Evolutionary conservation across 2,888 invertebrate species (phyloP).

Genomic region (Myathropa florea): DNA sequence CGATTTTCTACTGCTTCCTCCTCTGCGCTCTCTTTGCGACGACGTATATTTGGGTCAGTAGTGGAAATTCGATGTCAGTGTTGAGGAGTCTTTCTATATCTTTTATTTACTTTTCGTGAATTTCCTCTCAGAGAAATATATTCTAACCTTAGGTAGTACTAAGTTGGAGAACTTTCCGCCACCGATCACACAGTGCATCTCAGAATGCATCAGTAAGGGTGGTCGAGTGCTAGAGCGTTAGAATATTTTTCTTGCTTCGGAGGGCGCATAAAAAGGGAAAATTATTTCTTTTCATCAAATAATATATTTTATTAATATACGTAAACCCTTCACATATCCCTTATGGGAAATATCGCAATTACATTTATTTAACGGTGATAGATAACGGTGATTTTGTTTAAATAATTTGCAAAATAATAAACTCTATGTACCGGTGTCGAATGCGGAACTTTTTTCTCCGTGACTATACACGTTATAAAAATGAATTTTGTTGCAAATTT

Average conservation of each 20-base stretch:
- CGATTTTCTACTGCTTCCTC: conserved; percentile 67
- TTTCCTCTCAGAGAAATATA: conserved; percentile 43
- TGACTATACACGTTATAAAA: neutral
- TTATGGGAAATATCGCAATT: too few relatives aligned
- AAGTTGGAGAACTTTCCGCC: conserved; percentile 59
- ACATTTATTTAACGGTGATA: too few relatives aligned
- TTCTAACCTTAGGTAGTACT: conserved; percentile 49
- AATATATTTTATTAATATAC: neutral
- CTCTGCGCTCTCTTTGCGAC: conserved; percentile 65
- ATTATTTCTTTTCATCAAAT: neutral
- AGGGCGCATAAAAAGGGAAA: conserved; percentile 30
- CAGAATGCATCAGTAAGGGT: conserved; percentile 75
- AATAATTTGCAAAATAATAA: neutral
- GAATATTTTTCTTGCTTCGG: conserved; percentile 29
- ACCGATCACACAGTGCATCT: conserved; percentile 75
- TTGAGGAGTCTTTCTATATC: conserved; percentile 47
- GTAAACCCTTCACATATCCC: too few relatives aligned
- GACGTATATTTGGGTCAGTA: conserved; percentile 78
- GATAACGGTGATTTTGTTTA: neutral
- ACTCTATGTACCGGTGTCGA: neutral
- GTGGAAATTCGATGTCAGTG: conserved; percentile 73
- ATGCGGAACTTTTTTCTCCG: neutral
- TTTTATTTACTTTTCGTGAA: conserved; percentile 18
- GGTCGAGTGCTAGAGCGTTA: conserved; percentile 66
- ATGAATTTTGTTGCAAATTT: conserved; percentile 7